A percentile compares a stretch with the other conserved stretches of the same genome.
phyloP scores from a whole-genome alignment of 2,113 vertebrate species.

The Psilopogon haemacephalus region DNA sequence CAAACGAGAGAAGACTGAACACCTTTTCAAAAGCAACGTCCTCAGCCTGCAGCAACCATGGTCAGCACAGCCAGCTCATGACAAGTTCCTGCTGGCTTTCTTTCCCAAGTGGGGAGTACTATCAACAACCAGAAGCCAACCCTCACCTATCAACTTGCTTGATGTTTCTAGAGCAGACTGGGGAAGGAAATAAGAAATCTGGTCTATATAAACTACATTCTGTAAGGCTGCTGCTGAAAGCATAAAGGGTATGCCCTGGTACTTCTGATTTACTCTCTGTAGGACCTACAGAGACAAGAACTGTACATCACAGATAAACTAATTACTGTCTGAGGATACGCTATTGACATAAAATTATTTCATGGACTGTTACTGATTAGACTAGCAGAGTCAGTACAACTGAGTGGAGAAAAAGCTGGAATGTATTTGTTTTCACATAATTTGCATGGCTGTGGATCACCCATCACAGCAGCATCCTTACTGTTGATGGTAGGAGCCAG shows the following conservation, averaged over 20 bases:
- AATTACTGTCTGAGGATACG: not conserved
- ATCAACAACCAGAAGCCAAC: fast-evolving
- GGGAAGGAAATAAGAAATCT: not conserved
- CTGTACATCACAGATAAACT: not conserved
- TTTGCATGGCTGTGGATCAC: not conserved
- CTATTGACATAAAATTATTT: not conserved
- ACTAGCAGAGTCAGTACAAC: not conserved
- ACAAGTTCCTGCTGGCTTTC: not conserved
- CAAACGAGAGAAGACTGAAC: not conserved
- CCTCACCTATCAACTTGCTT: not conserved
- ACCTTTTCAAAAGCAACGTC: not conserved
- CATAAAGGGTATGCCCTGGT: not conserved
- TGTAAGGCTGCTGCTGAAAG: not conserved
- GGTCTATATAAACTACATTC: not conserved
- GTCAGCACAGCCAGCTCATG: not conserved
- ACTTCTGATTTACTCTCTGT: not conserved
- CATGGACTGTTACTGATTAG: not conserved
- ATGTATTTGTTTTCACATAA: not conserved
- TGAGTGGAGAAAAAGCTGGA: not conserved
- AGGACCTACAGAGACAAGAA: not conserved
- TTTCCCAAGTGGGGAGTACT: not conserved
- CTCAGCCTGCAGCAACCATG: not conserved
- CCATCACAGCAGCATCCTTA: not conserved
- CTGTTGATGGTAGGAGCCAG: not conserved
- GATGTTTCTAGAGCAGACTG: not conserved